Base-by-base conservation (phyloP, 2,888 invertebrate genomes). In the Lasioglossum lativentre region DNA sequence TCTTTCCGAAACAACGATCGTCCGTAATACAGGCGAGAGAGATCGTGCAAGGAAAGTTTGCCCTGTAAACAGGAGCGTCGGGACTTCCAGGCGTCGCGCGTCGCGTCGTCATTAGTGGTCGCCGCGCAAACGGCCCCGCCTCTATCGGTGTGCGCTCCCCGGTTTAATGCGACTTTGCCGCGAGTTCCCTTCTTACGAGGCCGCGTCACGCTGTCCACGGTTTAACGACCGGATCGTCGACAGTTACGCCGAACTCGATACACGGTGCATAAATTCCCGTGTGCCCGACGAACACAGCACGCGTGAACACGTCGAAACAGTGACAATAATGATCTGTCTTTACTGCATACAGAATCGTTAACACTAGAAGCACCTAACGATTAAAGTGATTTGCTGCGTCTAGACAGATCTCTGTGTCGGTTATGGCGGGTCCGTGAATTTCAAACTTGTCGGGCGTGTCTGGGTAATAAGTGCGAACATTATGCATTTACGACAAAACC, bases 1-100 rank as follows among this genome's bases (percentile, higher is more conserved):
- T 80, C 82, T 84, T 68, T 83, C 71, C 74, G 85, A 79, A 78
- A 80, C 72, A 85, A 87, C 78, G 77, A 88, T 85, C 82, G 77
- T 73, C 71, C 27, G 38, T 52, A 63, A 75, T 76, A 78, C 76
- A 38, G 47, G 70, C 42, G 72, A 80, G 78, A 79, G 78, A 74
- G 63, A 68, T 73, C 73, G 68, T 78, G 80, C 70, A 52, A 70
- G 88, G 86, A 80, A 83, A 92, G 94, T 94, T 94, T 94, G 92
- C 94, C 91, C 78, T 93, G 94, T 92, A 93, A 94, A 94, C 94
- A 94, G 90, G 87, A 89, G 89, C 90, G 91, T 90, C 92, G 92
- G 93, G 93, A 93, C 90, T 91, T 88, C 81, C 90, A 10, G 52
- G 23, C 23, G 52, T 45, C 45, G 45, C 16, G 45, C 45, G 45